Evolutionary conservation across 35 echinoderm and acorn worm genomes (phyloP).

Genomic region (Diadema setosum): DNA sequence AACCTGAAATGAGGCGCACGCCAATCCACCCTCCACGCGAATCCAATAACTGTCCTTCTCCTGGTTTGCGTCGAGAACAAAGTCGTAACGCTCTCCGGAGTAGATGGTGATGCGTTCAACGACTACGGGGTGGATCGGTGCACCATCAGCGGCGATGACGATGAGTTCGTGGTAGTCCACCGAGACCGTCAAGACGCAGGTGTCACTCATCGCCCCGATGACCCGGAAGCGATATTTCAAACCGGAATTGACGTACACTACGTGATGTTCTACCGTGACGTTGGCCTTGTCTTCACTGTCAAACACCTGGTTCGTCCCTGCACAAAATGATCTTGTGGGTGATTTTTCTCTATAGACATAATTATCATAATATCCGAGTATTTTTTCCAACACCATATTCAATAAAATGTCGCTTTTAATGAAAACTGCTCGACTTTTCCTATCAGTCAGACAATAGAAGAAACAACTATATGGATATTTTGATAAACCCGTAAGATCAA

Average conservation of each 20-base stretch:
- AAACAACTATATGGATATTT: no score
- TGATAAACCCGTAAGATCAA: no score
- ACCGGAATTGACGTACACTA: background rate
- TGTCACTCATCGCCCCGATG: background rate
- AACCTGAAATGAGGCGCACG: background rate
- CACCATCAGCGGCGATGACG: constrained; percentile 16
- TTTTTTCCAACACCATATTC: no score
- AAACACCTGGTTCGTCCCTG: background rate
- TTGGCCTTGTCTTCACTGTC: background rate
- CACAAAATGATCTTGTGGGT: no score
- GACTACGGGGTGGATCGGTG: background rate
- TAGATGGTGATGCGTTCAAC: background rate
- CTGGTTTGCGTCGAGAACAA: constrained; percentile 1
- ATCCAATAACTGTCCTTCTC: background rate
- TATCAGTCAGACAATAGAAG: no score
- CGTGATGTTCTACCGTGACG: background rate
- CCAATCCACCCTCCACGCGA: background rate
- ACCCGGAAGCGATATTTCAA: constrained; percentile 32
- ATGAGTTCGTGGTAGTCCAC: background rate
- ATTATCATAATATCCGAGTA: no score
- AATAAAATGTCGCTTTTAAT: no score
- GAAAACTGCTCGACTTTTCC: no score
- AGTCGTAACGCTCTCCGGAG: constrained; percentile 13
- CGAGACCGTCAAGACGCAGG: background rate
- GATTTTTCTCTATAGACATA: no score